These are phyloP conservation scores for Pollenia amentaria DNA, from an alignment of 2,888 invertebrate genomes.

Conservation along the genomic window DNA sequence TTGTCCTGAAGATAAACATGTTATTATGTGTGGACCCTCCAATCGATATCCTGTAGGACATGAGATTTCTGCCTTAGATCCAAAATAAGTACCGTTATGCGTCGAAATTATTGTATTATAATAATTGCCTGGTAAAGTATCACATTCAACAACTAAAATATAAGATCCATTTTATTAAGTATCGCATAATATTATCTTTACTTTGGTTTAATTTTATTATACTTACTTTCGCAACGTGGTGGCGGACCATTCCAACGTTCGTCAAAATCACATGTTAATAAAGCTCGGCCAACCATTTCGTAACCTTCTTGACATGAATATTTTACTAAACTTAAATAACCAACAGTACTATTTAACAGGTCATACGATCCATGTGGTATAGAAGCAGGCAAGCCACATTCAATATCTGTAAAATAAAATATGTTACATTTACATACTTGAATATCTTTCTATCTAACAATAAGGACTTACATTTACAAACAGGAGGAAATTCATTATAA, in stretches of 20 bases:
- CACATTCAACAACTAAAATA: conserved; percentile 89
- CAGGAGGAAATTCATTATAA: conserved; percentile 96
- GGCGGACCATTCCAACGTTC: conserved; percentile 97
- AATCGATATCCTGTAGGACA: conserved; percentile 90
- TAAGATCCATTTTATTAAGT: background rate
- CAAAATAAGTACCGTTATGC: conserved; percentile 88
- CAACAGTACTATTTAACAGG: conserved; percentile 93
- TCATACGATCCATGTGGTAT: conserved; percentile 92
- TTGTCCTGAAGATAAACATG: conserved; percentile 90
- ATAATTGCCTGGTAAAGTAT: conserved; percentile 87
- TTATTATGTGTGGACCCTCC: conserved; percentile 88
- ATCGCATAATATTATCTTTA: background rate
- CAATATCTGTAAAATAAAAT: conserved; percentile 87
- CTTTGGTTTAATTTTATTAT: background rate
- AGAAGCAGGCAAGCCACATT: conserved; percentile 95
- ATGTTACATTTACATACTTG: background rate
- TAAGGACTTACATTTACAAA: conserved; percentile 92
- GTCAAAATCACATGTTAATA: conserved; percentile 95
- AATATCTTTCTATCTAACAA: background rate
- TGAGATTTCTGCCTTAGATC: conserved; percentile 90
- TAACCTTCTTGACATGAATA: conserved; percentile 93
- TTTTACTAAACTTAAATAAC: conserved; percentile 94
- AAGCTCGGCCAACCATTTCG: conserved; percentile 93
- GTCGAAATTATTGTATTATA: conserved; percentile 86
- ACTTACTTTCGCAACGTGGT: conserved; percentile 92